Evolutionary conservation across 2,888 invertebrate genomes (phyloP).

Genomic region (Axea sp.): DNA sequence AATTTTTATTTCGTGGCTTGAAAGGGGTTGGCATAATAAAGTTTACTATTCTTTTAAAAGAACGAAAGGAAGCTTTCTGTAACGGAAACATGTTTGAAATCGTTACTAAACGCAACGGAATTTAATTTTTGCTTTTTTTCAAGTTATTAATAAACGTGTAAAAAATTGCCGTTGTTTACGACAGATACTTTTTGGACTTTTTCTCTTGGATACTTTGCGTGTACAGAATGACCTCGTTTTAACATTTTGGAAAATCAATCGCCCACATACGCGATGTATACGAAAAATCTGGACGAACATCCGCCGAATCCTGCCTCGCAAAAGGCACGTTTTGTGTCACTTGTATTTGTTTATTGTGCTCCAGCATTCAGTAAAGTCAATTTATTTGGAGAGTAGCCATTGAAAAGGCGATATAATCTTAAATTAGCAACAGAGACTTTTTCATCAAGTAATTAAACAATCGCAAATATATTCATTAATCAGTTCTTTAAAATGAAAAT

Average conservation of each 20-base stretch:
- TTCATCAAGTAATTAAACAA: too few relatives aligned
- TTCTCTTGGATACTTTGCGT: constrained; percentile 26
- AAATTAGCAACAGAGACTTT: too few relatives aligned
- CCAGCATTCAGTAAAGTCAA: too few relatives aligned
- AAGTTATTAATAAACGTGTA: background rate
- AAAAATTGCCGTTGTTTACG: constrained; percentile 25
- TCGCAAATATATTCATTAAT: too few relatives aligned
- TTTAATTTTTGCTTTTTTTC: background rate
- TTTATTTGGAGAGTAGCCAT: too few relatives aligned
- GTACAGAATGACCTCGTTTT: constrained; percentile 38
- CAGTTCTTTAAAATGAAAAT: too few relatives aligned
- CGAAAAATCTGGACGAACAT: constrained; percentile 16
- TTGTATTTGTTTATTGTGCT: too few relatives aligned
- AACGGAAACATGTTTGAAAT: background rate
- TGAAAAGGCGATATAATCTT: too few relatives aligned
- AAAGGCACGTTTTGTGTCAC: constrained; percentile 6
- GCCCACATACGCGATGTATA: constrained; percentile 12
- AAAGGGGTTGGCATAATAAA: background rate
- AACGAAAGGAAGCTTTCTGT: background rate
- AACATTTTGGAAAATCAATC: constrained; percentile 47
- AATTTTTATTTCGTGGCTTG: too few relatives aligned
- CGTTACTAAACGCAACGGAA: background rate
- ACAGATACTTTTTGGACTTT: constrained; percentile 24
- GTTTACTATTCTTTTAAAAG: background rate
- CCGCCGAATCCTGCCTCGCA: constrained; percentile 9